A percentile compares a stretch with the other conserved stretches of the same genome.
phyloP scores from a whole-genome alignment of 2,888 invertebrate genomes.

The Brachyopa scutellaris region DNA sequence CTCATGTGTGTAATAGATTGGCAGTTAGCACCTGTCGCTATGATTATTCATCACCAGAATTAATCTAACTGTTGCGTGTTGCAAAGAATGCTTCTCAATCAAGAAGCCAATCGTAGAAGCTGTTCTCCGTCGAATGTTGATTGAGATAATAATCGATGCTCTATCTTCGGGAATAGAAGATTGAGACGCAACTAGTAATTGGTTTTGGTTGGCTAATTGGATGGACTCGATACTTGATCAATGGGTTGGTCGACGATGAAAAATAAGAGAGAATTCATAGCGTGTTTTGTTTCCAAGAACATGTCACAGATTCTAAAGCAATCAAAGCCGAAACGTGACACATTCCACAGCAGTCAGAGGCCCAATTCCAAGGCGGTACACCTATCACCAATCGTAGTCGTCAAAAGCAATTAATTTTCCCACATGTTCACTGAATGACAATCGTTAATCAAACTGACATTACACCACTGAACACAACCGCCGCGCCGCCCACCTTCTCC shows the following conservation, averaged over 20 bases:
- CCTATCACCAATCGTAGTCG: constrained; percentile 39
- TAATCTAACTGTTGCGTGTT: constrained; percentile 64
- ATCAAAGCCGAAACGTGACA: constrained; percentile 29
- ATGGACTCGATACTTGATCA: constrained; percentile 49
- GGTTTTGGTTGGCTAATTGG: constrained; percentile 62
- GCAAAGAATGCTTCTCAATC: constrained; percentile 6
- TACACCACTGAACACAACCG: constrained; percentile 21
- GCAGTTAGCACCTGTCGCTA: constrained; percentile 60
- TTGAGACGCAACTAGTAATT: constrained; percentile 41
- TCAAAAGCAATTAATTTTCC: constrained; percentile 65
- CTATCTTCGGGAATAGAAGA: constrained; percentile 30
- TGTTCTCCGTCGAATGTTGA: constrained; percentile 32
- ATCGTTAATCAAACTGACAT: constrained; percentile 70
- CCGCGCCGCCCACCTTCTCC: constrained; percentile 28
- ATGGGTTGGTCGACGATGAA: background rate
- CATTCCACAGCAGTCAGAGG: constrained; percentile 30
- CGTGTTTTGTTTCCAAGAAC: background rate
- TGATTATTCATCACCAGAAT: constrained; percentile 61
- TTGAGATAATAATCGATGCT: constrained; percentile 65
- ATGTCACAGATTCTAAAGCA: constrained; percentile 7
- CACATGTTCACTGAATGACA: constrained; percentile 56
- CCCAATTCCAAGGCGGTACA: constrained; percentile 15
- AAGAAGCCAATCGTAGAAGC: constrained; percentile 32
- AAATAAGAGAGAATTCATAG: background rate
- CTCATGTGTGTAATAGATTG: constrained; percentile 34